Evolutionary conservation across 2,113 vertebrate genomes (phyloP), one percentile per base, ranked within the genome.

Genomic region (Cromileptes altivelis): DNA sequence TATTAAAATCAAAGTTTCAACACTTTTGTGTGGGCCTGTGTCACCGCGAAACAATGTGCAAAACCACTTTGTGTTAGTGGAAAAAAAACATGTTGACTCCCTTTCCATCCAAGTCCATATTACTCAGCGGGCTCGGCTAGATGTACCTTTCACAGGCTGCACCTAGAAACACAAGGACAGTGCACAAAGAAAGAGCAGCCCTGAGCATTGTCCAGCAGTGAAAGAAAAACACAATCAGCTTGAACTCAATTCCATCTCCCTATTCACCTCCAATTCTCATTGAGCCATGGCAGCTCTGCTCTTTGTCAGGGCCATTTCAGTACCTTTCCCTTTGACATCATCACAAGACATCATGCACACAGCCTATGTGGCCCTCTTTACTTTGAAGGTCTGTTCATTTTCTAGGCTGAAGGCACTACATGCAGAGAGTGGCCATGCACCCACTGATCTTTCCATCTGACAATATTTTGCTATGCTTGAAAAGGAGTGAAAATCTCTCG

Each of bases 341-440:
- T 81, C 77, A 70, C 77, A 84, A 76, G 67, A 55, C 68, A 37
- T 55, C 50, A 81, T 78, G 71, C 69, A 61, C 0, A 14, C 18
- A 45, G 67, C 78, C 81, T 75, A 25, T 79, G 73, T 80, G 84
- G 80, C 75, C 70, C 75, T 88, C 75, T 85, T 86, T 80, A 80
- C 80, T 85, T 81, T 85, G 65, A 90, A 91, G 71, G 84, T 89
- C 85, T 91, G 88, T 76, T 92, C 79, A 85, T 80, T 91, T 88
- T 93, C 87, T 61, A 19, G 18, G 67, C 55, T 82, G 58, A 82
- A 73, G 52, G 81, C 63, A 30, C 15, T 62, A 33, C 56, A 70
- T 64, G 60, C 84, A 1, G 11, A 69, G 23, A 58, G 70, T 11
- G n/a, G 52, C 80, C 77, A 63, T 23, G 78, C 61, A 63, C 50